Evolutionary conservation across 1,140 invertebrate genomes (phyloP), one percentile per base, ranked within the genome.

Genomic region (Megalopta genalis): DNA sequence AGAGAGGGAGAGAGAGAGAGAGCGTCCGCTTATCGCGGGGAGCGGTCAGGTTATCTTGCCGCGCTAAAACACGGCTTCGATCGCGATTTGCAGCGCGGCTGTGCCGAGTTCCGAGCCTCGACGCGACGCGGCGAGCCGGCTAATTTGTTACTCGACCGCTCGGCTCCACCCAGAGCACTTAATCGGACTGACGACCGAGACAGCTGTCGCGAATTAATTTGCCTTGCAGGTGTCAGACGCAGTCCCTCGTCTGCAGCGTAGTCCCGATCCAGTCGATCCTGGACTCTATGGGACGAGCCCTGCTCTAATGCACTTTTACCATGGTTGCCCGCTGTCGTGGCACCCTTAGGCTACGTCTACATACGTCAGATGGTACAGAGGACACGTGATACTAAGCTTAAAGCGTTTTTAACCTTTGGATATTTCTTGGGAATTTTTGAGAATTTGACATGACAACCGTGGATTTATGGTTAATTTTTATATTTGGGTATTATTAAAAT

Each of bases 171-270:
- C 42, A 75, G 59, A 79, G 52, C 82, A 81, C 65, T 80, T 82
- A 83, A 82, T 87, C 84, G 86, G 81, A 81, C 77, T 79, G 82
- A 86, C 84, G 86, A 85, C 81, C 76, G 87, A 87, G 88, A 87
- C 88, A 90, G 89, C 89, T 90, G 89, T 88, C 88, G 89, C 81
- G 84, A 87, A 90, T 90, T 90, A 90, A 90, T 90, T 90, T 89
- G 77, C 88, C 84, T 89, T 79, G 78, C 85, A 81, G 81, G 77
- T 88, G 88, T 89, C 89, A 89, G 81, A 79, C 78, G 82, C 88
- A 89, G 83, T 2, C 10, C 57, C 8, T 37, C 12, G 46, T 27
- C 18, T 60, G 54, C 27, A 65, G 60, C 72, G 39, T 52, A 72
- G 57, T 37, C 72, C 32, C 68, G 27, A 52, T 63, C 54, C 42